Evolutionary conservation across 23 tunicate genomes (phyloP), one percentile per base, ranked within the genome.

Genomic region (Trididemnum miniatum): DNA sequence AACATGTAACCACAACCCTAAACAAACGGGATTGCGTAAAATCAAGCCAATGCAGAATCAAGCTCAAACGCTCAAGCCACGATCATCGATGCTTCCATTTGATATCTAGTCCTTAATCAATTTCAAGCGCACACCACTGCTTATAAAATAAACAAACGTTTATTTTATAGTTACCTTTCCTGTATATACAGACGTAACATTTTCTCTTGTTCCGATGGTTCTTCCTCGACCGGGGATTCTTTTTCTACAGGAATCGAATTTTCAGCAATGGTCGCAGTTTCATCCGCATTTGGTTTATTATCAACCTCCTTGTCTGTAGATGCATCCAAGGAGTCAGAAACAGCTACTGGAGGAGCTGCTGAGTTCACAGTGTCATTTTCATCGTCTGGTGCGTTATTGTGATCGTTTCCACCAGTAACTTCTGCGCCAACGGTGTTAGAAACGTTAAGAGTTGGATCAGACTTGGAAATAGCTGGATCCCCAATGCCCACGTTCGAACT

Each of bases 81-180:
- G n/a, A n/a, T n/a, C n/a, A n/a, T n/a, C n/a, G n/a, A n/a, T n/a
- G n/a, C n/a, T n/a, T n/a, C n/a, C n/a, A n/a, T n/a, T n/a, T n/a
- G n/a, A n/a, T n/a, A n/a, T n/a, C n/a, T n/a, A n/a, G n/a, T n/a
- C n/a, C n/a, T n/a, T n/a, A n/a, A n/a, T n/a, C n/a, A n/a, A n/a
- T n/a, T n/a, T n/a, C n/a, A n/a, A n/a, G n/a, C n/a, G n/a, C n/a
- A n/a, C n/a, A n/a, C n/a, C n/a, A n/a, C n/a, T n/a, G n/a, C n/a
- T n/a, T n/a, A n/a, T n/a, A n/a, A n/a, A n/a, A n/a, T n/a, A n/a
- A n/a, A n/a, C n/a, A n/a, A n/a, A n/a, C n/a, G n/a, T n/a, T n/a
- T n/a, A n/a, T n/a, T n/a, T n/a, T n/a, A n/a, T n/a, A n/a, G 49
- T 51, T 66, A 79, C 90, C 84, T 79, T 51, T 86, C 60, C 71